Base-by-base conservation (phyloP, 2,888 invertebrate genomes). In the Brachylomia viminalis region DNA sequence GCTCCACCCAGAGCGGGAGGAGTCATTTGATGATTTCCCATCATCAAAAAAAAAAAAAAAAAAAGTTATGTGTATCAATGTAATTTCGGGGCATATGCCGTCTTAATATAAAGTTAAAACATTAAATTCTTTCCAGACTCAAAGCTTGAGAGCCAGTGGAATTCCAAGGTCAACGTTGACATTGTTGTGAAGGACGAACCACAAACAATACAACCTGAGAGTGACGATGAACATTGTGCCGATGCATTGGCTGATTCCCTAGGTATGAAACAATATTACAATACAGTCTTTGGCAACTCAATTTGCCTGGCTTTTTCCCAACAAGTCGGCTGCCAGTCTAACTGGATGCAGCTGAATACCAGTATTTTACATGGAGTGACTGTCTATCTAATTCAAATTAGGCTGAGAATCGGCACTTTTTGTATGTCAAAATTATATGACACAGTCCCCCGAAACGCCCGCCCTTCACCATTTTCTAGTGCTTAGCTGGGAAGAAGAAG, bases 111-210 rank as follows among this genome's bases (percentile, higher is more conserved):
- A 17, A 62, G n/a, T 58, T 27, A 8, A 30, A 58, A 30, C 17
- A 58, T 58, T 58, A 58, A 30, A 20, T 58, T 65, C 15, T 23
- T 76, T 85, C 20, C 82, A 91, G 91, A 87, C 1, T 17, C 71
- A 0, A 82, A 72, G 13, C 15, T 69, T 8, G 64, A 71, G 1
- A 72, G 2, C 4, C 86, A 86, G 0, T 88, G 87, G 0, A 74
- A 80, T 0, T 81, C 90, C 0, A 90, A 91, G 68, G 54, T 91
- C 0, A 90, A 92, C 17, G 82, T 92, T 4, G 91, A 93, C 0
- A 8, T 81, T 47, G 73, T 91, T 11, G 87, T 94, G 1, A 94
- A 94, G 81, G 56, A 74, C 0, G 94, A 94, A 72, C 90, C 91
- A 0, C 45, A 66, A 0, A 89, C 90, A 0, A 62, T 76, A 0